Conservation (phyloP, 1,140 invertebrate species). For the Trachymyrmex septentrionalis region DNA sequence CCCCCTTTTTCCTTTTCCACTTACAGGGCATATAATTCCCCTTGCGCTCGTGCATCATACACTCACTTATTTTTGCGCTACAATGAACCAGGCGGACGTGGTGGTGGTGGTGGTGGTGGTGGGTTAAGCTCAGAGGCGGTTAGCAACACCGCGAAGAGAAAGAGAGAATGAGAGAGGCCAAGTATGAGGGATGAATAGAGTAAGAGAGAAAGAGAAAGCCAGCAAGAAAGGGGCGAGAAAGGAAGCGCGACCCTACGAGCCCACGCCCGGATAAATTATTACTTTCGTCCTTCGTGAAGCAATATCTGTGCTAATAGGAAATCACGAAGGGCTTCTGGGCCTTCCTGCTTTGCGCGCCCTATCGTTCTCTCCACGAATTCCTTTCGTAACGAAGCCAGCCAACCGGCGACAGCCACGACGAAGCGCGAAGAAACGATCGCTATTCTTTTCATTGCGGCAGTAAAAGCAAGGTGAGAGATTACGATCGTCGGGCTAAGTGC, state of each 20-base stretch:
- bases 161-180: neutral
- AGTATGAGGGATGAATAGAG: constrained; percentile 25
- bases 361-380: constrained; percentile 41
- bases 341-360: constrained; percentile 52
- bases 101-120: constrained; percentile 50
- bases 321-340: constrained; percentile 79
- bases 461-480: constrained; percentile 70
- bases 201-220: constrained; percentile 29
- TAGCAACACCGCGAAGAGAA: constrained; percentile 34
- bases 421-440: constrained; percentile 43
- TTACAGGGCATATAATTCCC: constrained; percentile 80
- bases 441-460: constrained; percentile 67
- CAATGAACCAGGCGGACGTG: constrained; percentile 78
- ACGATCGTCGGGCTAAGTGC: constrained; percentile 58
- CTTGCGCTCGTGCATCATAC: constrained; percentile 81
- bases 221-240: neutral
- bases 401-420: constrained; percentile 37
- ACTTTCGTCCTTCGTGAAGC: constrained; percentile 80
- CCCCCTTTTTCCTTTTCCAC: constrained; percentile 76
- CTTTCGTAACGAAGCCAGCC: constrained; percentile 49
- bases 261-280: constrained; percentile 81
- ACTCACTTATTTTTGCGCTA: constrained; percentile 84
- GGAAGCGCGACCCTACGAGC: constrained; percentile 68
- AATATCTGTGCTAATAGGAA: constrained; percentile 83
- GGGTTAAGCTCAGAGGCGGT: constrained; percentile 74